A percentile compares a stretch with the other conserved stretches of the same genome.
Evolutionary conservation across 2,113 vertebrate genomes (phyloP).

Genomic region (Alexandromys fortis): DNA sequence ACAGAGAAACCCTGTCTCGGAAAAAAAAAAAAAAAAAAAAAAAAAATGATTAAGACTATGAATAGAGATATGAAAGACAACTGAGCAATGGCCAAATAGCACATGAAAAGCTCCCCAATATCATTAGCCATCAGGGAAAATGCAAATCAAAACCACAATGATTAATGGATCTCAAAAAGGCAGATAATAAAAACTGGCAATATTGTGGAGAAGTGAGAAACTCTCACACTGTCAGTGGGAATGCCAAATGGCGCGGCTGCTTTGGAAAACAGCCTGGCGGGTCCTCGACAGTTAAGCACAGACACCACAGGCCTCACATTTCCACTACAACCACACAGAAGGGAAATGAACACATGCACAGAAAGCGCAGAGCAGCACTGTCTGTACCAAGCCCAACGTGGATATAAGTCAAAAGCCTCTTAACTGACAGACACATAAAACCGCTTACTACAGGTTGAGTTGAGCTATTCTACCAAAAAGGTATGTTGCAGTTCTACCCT

Average conservation of each 20-base stretch:
- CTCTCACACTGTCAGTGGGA: background rate
- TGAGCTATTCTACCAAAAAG: background rate
- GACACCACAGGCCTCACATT: background rate
- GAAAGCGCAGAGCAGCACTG: background rate
- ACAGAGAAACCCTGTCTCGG: too few species aligned
- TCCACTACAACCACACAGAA: background rate
- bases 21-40: too few species aligned
- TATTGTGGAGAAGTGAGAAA: background rate
- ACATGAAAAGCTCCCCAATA: background rate
- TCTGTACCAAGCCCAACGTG: background rate
- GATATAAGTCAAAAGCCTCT: background rate
- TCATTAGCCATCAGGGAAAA: constrained; percentile 11
- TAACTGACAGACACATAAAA: constrained; percentile 24
- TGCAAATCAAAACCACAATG: constrained; percentile 44
- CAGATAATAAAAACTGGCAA: constrained; percentile 3
- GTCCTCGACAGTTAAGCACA: constrained; percentile 32
- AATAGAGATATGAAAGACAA: constrained; percentile 20
- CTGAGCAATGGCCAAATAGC: background rate
- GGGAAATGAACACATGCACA: constrained; percentile 15
- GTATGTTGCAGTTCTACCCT: background rate
- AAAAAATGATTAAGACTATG: background rate
- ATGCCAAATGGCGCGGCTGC: background rate
- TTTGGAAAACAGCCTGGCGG: constrained; percentile 22
- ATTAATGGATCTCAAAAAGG: constrained; percentile 19
- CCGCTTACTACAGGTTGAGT: background rate